phyloP scores from a whole-genome alignment of 2,113 vertebrate genomes.

The Alexandromys fortis region DNA sequence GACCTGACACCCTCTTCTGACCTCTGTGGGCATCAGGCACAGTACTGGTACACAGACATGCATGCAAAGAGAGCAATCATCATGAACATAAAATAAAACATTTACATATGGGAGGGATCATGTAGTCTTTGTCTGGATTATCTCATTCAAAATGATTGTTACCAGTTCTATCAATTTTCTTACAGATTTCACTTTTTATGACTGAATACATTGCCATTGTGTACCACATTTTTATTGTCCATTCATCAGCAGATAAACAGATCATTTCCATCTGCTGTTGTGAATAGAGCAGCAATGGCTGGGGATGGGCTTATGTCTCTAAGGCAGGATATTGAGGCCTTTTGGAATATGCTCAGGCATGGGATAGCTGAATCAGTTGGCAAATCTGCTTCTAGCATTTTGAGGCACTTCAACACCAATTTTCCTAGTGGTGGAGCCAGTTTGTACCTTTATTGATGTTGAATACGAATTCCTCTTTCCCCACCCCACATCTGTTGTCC shows the following conservation, averaged over 20 bases:
- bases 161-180: background rate
- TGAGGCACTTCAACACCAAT: background rate
- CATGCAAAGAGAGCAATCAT: background rate
- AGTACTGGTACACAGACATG: background rate
- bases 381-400: background rate
- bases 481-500: background rate
- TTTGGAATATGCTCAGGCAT: background rate
- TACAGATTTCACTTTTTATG: background rate
- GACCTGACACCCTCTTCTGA: background rate
- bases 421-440: background rate
- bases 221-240: background rate
- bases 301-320: background rate
- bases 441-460: background rate
- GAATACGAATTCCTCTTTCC: background rate
- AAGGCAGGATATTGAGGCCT: background rate
- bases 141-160: background rate
- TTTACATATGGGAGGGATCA: background rate
- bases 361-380: background rate
- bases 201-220: background rate
- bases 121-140: background rate
- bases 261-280: background rate
- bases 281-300: background rate
- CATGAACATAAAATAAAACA: background rate
- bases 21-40: background rate
- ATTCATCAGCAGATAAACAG: background rate